Evolutionary conservation across 37 sponge, comb jelly and placozoan species (phyloP).

Genomic region (Crambe crambe): DNA sequence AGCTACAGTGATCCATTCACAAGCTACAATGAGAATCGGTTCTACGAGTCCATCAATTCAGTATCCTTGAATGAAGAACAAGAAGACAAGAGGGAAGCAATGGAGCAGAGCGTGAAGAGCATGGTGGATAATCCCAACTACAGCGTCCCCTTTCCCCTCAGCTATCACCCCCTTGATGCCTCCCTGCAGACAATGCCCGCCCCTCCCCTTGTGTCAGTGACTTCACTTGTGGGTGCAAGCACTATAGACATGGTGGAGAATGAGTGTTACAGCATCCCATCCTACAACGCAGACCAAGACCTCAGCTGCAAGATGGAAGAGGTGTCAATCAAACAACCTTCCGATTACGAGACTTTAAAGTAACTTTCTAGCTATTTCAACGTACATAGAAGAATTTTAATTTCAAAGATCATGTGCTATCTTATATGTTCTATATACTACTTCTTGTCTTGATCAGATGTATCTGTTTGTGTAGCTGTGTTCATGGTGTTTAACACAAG

Average conservation of each 20-base stretch:
- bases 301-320: neutral
- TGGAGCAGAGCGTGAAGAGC: neutral
- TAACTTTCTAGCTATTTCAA: neutral
- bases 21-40: neutral
- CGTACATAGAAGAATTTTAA: no score
- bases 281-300: neutral
- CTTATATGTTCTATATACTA: no score
- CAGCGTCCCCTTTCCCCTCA: conserved; percentile 9
- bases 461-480: no score
- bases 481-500: no score
- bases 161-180: neutral
- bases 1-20: neutral
- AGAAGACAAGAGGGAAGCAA: no score
- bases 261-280: conserved; percentile 16
- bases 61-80: neutral
- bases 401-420: no score
- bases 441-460: no score
- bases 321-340: no score
- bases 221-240: neutral
- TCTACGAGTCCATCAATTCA: neutral
- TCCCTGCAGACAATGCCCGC: neutral
- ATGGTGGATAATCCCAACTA: conserved; percentile 27
- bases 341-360: neutral
- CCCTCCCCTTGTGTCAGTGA: neutral
- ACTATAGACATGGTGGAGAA: conserved; percentile 18